Conservation (phyloP, 2,888 invertebrate genomes). For the Ennomos quercinarius region DNA sequence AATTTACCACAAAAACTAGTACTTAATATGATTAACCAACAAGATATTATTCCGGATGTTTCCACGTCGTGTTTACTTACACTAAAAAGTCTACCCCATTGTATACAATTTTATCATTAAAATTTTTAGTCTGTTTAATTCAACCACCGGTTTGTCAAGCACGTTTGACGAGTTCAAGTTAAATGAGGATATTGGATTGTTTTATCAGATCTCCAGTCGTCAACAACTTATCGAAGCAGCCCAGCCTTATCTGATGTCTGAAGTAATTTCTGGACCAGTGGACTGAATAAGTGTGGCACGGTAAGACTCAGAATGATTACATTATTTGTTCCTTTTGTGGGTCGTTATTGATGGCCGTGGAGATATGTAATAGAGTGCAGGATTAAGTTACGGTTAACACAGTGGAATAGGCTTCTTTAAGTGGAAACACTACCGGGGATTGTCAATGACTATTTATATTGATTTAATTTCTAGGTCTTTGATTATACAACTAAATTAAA, state of each 20-base stretch:
- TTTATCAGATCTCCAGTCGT: conserved; percentile 65
- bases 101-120: too few species aligned
- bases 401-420: conserved; percentile 11
- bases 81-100: too few species aligned
- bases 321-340: conserved; percentile 50
- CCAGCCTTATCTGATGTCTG: conserved; percentile 59
- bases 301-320: conserved; percentile 56
- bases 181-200: conserved; percentile 37
- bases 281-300: conserved; percentile 46
- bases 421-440: not conserved
- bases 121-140: not conserved
- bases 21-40: too few species aligned
- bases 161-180: conserved; percentile 24
- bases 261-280: conserved; percentile 62
- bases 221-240: conserved; percentile 60
- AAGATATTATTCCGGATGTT: too few species aligned
- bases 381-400: conserved; percentile 26
- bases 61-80: too few species aligned
- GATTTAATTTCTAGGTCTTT: too few species aligned
- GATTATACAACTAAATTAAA: too few species aligned
- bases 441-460: not conserved
- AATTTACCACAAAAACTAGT: too few species aligned
- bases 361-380: conserved; percentile 23
- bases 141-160: not conserved
- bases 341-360: conserved; percentile 16